phyloP scores from a whole-genome alignment of 2,797 vertebrate genomes.

The Poecile montanus region DNA sequence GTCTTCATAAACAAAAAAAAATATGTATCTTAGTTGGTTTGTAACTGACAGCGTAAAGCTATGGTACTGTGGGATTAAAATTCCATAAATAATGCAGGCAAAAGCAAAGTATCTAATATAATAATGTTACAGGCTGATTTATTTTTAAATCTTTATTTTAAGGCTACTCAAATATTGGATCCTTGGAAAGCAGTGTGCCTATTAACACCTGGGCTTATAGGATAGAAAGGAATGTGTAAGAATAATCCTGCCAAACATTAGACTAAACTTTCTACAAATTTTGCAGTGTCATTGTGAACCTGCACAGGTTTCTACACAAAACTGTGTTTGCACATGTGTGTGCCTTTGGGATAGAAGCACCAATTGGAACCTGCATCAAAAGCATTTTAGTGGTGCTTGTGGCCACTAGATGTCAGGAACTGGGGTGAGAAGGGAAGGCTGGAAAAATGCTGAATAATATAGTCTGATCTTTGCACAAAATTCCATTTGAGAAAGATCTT shows the following conservation, averaged over 20 bases:
- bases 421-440: neutral
- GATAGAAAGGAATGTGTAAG: slow-evolving; percentile 57
- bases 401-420: slow-evolving; percentile 50
- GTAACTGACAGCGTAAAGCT: slow-evolving; percentile 53
- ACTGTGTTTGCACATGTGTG: slow-evolving; percentile 51
- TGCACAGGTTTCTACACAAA: slow-evolving; percentile 67
- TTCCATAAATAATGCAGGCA: slow-evolving; percentile 65
- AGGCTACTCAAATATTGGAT: slow-evolving; percentile 66
- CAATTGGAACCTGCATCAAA: slow-evolving; percentile 29
- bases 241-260: slow-evolving; percentile 54
- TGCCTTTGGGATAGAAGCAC: slow-evolving; percentile 71
- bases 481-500: slow-evolving; percentile 55
- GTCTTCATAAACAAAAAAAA: slow-evolving; percentile 98
- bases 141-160: slow-evolving; percentile 66
- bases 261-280: slow-evolving; percentile 33
- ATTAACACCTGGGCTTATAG: slow-evolving; percentile 60
- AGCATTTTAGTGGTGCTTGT: slow-evolving; percentile 56
- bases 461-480: slow-evolving; percentile 69
- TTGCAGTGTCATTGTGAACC: slow-evolving; percentile 60
- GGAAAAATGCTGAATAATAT: neutral
- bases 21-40: slow-evolving; percentile 78
- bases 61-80: slow-evolving; percentile 64
- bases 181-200: slow-evolving; percentile 60
- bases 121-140: slow-evolving; percentile 68
- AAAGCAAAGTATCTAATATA: slow-evolving; percentile 64